These are phyloP conservation scores for Drosophila triauraria DNA, from an alignment of 1,140 invertebrate genomes.

Conservation along the genomic window DNA sequence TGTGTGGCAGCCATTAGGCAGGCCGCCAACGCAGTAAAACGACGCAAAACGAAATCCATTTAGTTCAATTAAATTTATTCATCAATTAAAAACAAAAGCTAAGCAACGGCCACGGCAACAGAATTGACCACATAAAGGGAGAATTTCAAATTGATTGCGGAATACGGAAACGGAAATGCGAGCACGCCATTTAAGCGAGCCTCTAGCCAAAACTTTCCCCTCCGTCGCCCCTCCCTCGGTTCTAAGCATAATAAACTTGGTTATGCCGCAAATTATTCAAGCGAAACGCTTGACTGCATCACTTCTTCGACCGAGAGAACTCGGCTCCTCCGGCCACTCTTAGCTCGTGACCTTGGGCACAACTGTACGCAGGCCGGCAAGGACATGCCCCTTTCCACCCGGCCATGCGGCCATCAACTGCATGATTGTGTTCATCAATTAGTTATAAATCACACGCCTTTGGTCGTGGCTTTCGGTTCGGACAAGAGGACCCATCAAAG, in stretches of 20 bases:
- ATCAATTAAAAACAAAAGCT: constrained; percentile 78
- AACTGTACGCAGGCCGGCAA: constrained; percentile 46
- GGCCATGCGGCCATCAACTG: constrained; percentile 49
- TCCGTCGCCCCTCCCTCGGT: not conserved
- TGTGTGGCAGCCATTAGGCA: constrained; percentile 51
- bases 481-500: constrained; percentile 30
- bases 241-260: constrained; percentile 67
- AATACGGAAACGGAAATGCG: constrained; percentile 72
- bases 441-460: constrained; percentile 75
- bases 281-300: constrained; percentile 72
- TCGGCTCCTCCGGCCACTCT: constrained; percentile 6
- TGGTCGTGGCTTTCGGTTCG: constrained; percentile 21
- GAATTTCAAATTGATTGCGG: constrained; percentile 72
- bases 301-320: constrained; percentile 47
- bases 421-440: constrained; percentile 77
- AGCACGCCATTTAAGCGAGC: constrained; percentile 53
- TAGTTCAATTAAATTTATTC: constrained; percentile 82
- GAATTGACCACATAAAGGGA: constrained; percentile 35
- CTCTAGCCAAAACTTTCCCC: constrained; percentile 1
- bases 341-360: constrained; percentile 54
- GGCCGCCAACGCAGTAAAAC: constrained; percentile 23
- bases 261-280: constrained; percentile 79
- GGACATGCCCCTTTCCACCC: constrained; percentile 29
- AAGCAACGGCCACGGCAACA: constrained; percentile 52
- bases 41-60: constrained; percentile 71